Base-by-base conservation (phyloP, 1,140 invertebrate species). In the Gonioctena quinquepunctata region DNA sequence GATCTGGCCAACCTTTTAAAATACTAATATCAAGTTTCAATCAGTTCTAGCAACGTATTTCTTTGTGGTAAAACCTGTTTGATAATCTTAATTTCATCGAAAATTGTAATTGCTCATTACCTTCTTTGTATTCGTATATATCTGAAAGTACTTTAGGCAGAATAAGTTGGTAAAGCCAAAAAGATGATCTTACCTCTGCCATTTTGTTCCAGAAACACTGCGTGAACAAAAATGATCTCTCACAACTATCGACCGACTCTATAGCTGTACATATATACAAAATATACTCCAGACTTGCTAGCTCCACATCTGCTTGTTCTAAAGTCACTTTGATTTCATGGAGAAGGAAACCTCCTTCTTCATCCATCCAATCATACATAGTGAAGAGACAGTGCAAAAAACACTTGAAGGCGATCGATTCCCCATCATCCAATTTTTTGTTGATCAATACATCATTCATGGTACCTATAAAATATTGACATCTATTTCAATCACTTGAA, bases 301-400 rank as follows among this genome's bases (percentile, higher is more conserved):
- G 61, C 54, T 76, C 72, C 3, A 75, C 61, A 22, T 76, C 76
- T 21, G 72, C 70, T 57, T 79, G 70, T 49, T 74, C 71, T 8
- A 79, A 63, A 2, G 72, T 75, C 21, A 54, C 52, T 57, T 78
- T 73, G 2, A 79, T 79, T 27, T 75, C 72, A 18, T 78, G 74
- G 28, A 78, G 50, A 28, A 76, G 63, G 69, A 78, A 78, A 3
- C 78, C 78, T 1, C 76, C 78, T 23, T 77, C 75, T 48, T 74
- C 71, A 56, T 79, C 78, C 78, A 79, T 79, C 78, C 78, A 79
- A 11, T 76, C 78, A 42, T 79, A 79, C 67, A 78, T 77, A 1
- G 68, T 76, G 28, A 79, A 75, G 11, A 79, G 70, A 61, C 78
- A 79, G 52, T 77, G 73, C 5, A 79, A 50, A 49, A 79, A 79